A percentile compares a stretch with the other conserved stretches of the same genome.
Conservation (phyloP, 2,113 vertebrate genomes). For the Ophthalmolycus amberensis region DNA sequence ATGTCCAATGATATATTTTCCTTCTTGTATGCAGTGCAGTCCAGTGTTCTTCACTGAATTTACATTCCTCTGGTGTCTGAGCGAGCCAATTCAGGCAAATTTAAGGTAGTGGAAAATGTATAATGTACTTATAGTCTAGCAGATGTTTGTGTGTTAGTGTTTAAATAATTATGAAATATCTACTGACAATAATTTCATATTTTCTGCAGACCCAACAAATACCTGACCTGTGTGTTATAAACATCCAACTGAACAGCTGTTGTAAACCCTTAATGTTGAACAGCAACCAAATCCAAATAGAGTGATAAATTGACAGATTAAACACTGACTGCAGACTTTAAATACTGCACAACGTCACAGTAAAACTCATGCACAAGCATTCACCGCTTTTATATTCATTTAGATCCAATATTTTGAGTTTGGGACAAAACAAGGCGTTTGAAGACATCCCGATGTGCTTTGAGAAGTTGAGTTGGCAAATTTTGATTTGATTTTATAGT, state of each 20-base stretch:
- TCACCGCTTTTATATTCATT: neutral
- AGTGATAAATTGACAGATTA: neutral
- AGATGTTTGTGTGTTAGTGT: neutral
- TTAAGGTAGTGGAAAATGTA: slow-evolving; percentile 9
- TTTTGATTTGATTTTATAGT: neutral
- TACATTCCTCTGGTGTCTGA: neutral
- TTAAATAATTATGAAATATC: neutral
- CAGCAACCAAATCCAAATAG: slow-evolving; percentile 1
- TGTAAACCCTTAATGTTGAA: neutral
- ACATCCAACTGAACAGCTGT: neutral
- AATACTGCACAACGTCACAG: neutral
- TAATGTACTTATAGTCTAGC: neutral
- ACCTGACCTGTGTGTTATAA: neutral
- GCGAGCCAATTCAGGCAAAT: neutral
- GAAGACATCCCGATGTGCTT: neutral
- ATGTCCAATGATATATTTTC: neutral
- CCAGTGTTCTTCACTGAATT: neutral
- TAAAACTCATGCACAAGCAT: neutral
- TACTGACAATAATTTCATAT: neutral
- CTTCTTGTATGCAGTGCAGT: neutral
- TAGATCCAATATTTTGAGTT: neutral
- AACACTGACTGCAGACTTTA: neutral
- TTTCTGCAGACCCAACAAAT: neutral
- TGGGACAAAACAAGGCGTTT: neutral
- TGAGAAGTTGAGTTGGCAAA: neutral